Evolutionary conservation across 2,888 invertebrate genomes (phyloP), one percentile per base, ranked within the genome.

Genomic region (Eristalis arbustorum): DNA sequence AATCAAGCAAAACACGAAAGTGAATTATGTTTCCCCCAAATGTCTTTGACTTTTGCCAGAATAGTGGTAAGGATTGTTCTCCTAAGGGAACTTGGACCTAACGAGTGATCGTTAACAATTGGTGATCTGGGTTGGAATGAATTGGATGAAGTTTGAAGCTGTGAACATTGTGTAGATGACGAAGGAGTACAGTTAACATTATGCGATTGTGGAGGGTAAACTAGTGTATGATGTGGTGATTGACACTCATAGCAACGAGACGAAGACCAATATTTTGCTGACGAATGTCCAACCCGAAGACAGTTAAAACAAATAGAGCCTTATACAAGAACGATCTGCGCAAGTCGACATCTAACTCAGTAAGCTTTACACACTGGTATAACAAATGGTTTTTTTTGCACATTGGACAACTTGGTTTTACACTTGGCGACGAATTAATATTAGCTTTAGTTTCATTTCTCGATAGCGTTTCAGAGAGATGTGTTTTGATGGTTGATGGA

Each of bases 241-340:
- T 25, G 23, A 14, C 40, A 67, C 18, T 37, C 34, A 13, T 63
- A 34, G 34, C 76, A 62, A 13, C 49, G n/a, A 62, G 34, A 22
- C 10, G 13, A 37, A 6, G 75, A 75, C 6, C 25, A 22, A 25
- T 67, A 75, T 31, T 59, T 61, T 14, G 40, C 11, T 13, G 61
- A 49, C 22, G 59, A 61, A 59, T 67, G 75, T 18, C 67, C 75
- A 42, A 23, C 31, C 11, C 61, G 14, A 22, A 75, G 40, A 23
- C 76, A 76, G 18, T 68, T 68, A 11, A 76, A 76, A 49, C 61
- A 67, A 5, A 67, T 11, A 4, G 28, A 61, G 8, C 64, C 28
- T 13, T 31, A 49, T 67, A 59, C 3, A 49, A 49, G 28, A 76
- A 62, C 5, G 25, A 18, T n/a, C 75, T 14, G 4, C 61, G 67